A percentile compares a stretch with the other conserved stretches of the same genome.
Conservation (phyloP, 2,888 invertebrate genomes). For the Drosophila greeni region DNA sequence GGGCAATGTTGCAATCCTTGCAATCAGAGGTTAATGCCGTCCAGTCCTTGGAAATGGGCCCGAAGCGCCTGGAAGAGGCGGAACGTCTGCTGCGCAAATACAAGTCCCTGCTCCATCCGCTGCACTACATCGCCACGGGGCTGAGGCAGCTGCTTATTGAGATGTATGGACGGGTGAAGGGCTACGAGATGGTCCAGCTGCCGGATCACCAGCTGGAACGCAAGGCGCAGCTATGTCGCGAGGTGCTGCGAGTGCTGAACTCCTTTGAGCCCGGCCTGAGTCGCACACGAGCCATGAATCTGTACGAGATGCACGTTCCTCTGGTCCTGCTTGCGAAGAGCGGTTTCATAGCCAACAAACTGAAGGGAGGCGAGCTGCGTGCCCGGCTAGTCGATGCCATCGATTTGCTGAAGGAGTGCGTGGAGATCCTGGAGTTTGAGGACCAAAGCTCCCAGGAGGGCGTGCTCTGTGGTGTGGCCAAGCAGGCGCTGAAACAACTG, state of each 20-base stretch:
- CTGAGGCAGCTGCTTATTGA: constrained; percentile 86
- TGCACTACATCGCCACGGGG: constrained; percentile 85
- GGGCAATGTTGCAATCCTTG: constrained; percentile 82
- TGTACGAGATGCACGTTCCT: constrained; percentile 90
- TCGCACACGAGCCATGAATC: constrained; percentile 86
- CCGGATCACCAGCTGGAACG: constrained; percentile 86
- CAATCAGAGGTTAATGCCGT: constrained; percentile 84
- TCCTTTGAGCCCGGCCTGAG: constrained; percentile 88
- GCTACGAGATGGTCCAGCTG: constrained; percentile 85
- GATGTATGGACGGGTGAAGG: constrained; percentile 87
- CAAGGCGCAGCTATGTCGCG: constrained; percentile 86
- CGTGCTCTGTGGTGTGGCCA: constrained; percentile 73
- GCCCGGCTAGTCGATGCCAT: constrained; percentile 83
- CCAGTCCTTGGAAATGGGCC: constrained; percentile 81
- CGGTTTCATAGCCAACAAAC: constrained; percentile 82
- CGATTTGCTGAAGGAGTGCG: constrained; percentile 83
- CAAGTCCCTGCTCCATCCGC: constrained; percentile 86
- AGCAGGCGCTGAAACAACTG: constrained; percentile 75
- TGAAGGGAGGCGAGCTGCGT: constrained; percentile 82
- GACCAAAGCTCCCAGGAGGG: constrained; percentile 79
- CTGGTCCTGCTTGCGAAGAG: constrained; percentile 85
- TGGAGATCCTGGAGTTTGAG: constrained; percentile 84
- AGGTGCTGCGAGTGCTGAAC: constrained; percentile 84
- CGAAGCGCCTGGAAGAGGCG: constrained; percentile 82
- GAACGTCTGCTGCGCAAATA: constrained; percentile 84